Conservation (phyloP, 2,113 vertebrate species). For the Himantopus leucocephalus region DNA sequence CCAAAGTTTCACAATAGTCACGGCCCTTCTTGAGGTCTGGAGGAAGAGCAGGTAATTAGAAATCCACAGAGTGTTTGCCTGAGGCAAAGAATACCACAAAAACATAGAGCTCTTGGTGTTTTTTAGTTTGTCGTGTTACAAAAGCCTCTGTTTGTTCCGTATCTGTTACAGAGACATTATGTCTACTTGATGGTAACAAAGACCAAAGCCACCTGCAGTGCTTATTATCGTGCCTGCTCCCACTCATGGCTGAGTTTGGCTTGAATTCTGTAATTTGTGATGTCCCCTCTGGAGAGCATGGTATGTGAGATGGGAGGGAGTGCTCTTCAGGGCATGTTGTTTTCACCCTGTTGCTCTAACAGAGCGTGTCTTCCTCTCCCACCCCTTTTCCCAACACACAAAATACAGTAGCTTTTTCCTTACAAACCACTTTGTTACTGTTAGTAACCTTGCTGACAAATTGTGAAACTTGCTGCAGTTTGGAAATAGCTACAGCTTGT, state of each 20-base stretch:
- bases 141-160: neutral
- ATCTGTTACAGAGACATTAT: neutral
- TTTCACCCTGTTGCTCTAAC: neutral
- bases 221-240: conserved; percentile 16
- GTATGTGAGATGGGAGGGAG: neutral
- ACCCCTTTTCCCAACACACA: neutral
- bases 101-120: neutral
- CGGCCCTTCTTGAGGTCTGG: neutral
- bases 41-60: conserved; percentile 34
- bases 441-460: neutral
- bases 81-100: neutral
- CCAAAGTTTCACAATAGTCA: neutral
- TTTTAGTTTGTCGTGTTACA: neutral
- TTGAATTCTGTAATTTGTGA: neutral
- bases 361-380: neutral
- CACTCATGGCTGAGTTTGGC: neutral
- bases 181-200: neutral
- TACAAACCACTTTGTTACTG: neutral
- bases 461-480: neutral
- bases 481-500: neutral
- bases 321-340: neutral
- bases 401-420: neutral
- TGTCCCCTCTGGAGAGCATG: neutral
- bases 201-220: conserved; percentile 23
- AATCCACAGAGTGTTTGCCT: neutral